Percentiles rank a stretch among this genome's conserved stretches.
These are phyloP conservation scores for Aporrectodea caliginosa DNA, from an alignment of 1,140 invertebrate genomes.

Conservation along the genomic window DNA sequence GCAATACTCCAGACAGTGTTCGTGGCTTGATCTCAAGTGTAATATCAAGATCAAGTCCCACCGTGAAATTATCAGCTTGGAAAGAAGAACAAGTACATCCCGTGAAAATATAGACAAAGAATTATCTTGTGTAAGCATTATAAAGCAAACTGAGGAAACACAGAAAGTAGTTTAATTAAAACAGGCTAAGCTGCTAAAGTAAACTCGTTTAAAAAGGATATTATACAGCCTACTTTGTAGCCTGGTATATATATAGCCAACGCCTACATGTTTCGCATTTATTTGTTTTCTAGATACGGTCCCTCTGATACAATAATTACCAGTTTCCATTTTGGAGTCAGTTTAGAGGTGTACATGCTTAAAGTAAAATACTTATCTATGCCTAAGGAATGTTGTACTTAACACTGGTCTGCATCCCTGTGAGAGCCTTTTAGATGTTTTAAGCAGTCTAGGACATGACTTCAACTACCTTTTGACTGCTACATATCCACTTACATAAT, in stretches of 20 bases:
- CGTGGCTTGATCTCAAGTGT: slow-evolving; percentile 84
- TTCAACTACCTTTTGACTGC: too few relatives aligned
- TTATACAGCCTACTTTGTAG: too few relatives aligned
- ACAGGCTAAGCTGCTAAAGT: neutral
- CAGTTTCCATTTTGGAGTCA: too few relatives aligned
- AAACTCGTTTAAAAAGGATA: neutral
- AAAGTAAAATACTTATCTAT: neutral
- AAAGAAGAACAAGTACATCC: neutral
- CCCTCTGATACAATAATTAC: too few relatives aligned
- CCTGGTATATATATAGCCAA: too few relatives aligned
- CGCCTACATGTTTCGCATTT: too few relatives aligned
- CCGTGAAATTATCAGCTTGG: slow-evolving; percentile 64
- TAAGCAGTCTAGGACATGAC: neutral
- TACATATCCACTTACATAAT: slow-evolving; percentile 63
- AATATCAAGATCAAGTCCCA: slow-evolving; percentile 74
- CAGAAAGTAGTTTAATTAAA: neutral
- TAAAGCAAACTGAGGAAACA: neutral
- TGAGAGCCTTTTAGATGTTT: neutral
- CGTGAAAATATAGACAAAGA: neutral
- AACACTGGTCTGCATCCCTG: too few relatives aligned
- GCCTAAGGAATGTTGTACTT: neutral
- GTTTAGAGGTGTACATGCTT: neutral
- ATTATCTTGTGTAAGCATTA: neutral
- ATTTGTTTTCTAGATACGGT: too few relatives aligned
- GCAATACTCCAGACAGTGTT: slow-evolving; percentile 71